Evolutionary conservation across 2,888 invertebrate species (phyloP), one percentile per base, ranked within the genome.

Genomic region (Subacronicta megacephala): DNA sequence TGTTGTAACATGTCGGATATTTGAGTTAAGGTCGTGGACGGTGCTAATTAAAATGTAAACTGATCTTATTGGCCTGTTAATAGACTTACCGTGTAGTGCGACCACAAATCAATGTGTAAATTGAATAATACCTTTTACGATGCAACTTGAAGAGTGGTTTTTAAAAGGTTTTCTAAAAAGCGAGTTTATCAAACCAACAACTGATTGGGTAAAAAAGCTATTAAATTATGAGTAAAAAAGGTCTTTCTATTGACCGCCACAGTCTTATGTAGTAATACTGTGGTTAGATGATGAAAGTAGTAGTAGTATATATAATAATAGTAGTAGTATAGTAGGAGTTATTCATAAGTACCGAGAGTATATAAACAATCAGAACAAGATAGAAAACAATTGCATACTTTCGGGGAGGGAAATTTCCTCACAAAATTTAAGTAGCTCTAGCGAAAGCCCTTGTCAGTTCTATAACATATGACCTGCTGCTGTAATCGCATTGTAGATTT

Each of bases 21-120:
- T 54, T 49, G 55, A 63, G 52, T 26, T 46, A 7, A 47, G 43
- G 42, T 36, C 23, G 57, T 52, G 49, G 45, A 42, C 13, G 16
- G 45, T 52, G 41, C 37, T 70, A 66, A 70, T 63, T 57, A 50
- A 66, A 58, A 38, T 69, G 64, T 52, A 70, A 70, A 66, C 64
- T 38, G 58, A 56, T 57, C 70, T 38, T 55, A 42, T 31, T 35
- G 40, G 26, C 23, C 18, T 45, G 49, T 38, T 54, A 61, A 35
- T 41, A 44, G 33, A 40, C 16, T 10, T 18, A 12, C 35, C 49
- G 41, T 54, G 33, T 44, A 41, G 46, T 40, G 38, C 23, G 33
- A 16, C 15, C 29, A 45, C 41, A 52, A 57, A 69, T 45, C 64
- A 40, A 18, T 7, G 29, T 44, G 37, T 44, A 56, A 47, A 66